Evolutionary conservation across 35 echinoderm and acorn worm species (phyloP).

Genomic region (Ophiothrix spiculata): DNA sequence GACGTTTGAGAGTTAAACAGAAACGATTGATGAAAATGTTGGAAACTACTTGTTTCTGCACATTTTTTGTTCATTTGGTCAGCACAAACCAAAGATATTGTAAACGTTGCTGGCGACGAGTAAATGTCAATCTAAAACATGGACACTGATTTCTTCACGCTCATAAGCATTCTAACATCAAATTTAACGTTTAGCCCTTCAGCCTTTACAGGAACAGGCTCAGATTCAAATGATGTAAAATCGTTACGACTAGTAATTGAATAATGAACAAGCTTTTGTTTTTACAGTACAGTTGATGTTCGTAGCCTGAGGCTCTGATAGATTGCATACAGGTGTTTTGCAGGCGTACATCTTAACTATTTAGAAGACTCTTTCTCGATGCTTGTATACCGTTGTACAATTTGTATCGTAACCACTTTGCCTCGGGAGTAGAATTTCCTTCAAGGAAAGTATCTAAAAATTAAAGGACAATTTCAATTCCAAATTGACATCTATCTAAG

Average conservation of each 20-base stretch:
- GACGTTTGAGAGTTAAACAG: no score
- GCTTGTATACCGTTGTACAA: neutral
- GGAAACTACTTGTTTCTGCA: no score
- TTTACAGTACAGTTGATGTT: constrained; percentile 10
- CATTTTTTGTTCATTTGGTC: no score
- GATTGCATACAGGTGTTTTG: neutral
- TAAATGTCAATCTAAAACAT: no score
- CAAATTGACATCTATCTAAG: neutral
- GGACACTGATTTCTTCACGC: no score
- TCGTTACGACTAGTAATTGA: constrained; percentile 4
- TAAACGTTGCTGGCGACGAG: no score
- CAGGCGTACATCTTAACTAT: constrained; percentile 10
- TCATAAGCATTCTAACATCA: neutral
- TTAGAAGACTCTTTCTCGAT: neutral
- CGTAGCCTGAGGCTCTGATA: neutral
- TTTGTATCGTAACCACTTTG: neutral
- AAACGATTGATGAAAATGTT: no score
- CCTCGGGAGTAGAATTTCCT: neutral
- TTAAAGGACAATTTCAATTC: neutral
- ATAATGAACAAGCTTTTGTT: constrained; percentile 10
- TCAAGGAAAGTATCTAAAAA: neutral
- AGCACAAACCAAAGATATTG: no score
- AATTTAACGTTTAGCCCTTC: neutral
- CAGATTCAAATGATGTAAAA: neutral
- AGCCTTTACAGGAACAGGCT: neutral